Conservation (phyloP, 2,797 vertebrate genomes). For the Centropyge bicolor region DNA sequence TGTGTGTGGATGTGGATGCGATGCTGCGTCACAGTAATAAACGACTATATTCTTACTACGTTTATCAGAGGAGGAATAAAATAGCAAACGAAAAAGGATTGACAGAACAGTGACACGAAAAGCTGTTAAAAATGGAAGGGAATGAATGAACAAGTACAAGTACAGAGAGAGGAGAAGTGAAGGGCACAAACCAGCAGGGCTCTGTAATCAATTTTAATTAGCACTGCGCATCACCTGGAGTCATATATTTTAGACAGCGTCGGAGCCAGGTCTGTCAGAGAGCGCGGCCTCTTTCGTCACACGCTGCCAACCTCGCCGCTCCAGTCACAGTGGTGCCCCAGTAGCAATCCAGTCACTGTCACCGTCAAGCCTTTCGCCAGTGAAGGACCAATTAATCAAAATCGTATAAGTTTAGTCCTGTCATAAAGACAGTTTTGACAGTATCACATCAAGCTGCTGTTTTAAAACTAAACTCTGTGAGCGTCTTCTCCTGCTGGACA, state of each 20-base stretch:
- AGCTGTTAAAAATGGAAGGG: constrained; percentile 22
- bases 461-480: constrained; percentile 9
- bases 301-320: constrained; percentile 40
- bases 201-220: constrained; percentile 81
- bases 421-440: constrained; percentile 30
- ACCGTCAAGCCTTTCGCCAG: constrained; percentile 26
- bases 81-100: neutral
- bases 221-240: constrained; percentile 62
- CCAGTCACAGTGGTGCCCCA: constrained; percentile 41
- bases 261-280: constrained; percentile 58
- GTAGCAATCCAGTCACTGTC: constrained; percentile 41
- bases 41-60: constrained; percentile 45
- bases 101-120: constrained; percentile 6
- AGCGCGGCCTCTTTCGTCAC: constrained; percentile 62
- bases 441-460: constrained; percentile 16
- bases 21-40: constrained; percentile 34
- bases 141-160: constrained; percentile 8
- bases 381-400: constrained; percentile 62
- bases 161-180: constrained; percentile 60
- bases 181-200: constrained; percentile 81
- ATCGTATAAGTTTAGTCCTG: neutral
- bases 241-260: constrained; percentile 61
- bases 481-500: neutral
- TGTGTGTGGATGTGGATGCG: neutral
- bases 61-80: constrained; percentile 45